Evolutionary conservation across 2,113 vertebrate genomes (phyloP).

Genomic region (Tauraco erythrolophus): DNA sequence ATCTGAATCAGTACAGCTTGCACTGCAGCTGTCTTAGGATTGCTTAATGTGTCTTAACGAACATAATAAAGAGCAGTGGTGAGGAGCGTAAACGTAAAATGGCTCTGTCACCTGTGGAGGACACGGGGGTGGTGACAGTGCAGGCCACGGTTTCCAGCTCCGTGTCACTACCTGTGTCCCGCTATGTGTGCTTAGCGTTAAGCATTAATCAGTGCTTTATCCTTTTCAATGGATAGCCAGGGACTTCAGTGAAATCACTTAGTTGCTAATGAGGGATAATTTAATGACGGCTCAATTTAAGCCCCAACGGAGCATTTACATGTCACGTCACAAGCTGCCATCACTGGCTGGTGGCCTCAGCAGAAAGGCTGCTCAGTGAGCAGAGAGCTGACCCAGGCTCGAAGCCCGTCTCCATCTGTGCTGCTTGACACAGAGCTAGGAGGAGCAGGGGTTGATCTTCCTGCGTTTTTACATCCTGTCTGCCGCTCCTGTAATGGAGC

Average conservation of each 20-base stretch:
- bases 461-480: neutral
- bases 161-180: neutral
- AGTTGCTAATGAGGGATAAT: neutral
- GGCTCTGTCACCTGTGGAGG: neutral
- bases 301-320: neutral
- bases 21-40: neutral
- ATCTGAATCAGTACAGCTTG: neutral
- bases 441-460: neutral
- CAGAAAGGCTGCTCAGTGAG: neutral
- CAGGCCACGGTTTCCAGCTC: neutral
- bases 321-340: no score
- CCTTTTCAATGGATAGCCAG: neutral
- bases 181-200: no score
- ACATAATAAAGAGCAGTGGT: neutral
- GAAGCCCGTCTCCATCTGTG: accelerated
- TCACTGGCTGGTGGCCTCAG: neutral
- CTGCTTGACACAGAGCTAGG: no score
- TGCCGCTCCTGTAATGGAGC: neutral
- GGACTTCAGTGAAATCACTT: neutral
- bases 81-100: neutral
- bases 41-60: neutral
- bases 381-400: neutral
- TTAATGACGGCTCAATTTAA: neutral
- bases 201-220: neutral
- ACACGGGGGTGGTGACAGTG: accelerated